Evolutionary conservation across 2,113 vertebrate species (phyloP), one percentile per base, ranked within the genome.

Genomic region (Fulica atra): DNA sequence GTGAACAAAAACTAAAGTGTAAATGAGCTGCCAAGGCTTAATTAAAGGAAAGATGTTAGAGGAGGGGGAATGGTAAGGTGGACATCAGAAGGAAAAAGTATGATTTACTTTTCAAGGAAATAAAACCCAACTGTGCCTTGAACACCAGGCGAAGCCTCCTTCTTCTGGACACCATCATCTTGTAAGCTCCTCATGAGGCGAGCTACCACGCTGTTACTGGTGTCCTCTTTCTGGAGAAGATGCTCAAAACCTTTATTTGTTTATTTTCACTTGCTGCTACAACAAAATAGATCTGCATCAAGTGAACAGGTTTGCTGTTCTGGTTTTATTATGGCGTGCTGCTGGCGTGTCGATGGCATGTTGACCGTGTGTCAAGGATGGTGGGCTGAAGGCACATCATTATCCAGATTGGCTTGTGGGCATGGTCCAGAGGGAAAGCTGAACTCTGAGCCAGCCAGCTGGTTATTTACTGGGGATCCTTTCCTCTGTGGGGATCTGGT

Each of bases 361-460:
- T 46, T 18, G 46, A 46, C 21, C 18, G 46, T 10, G 46, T 50
- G 48, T 11, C 20, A 11, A 44, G 11, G 42, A 15, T 44, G 50
- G 23, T 8, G 5, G 11, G n/a, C 54, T 29, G 33, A 24, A 12
- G 11, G 28, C 1, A 8, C 10, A 1, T 2, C 4, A 1, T 11
- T 10, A 29, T 23, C 33, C 31, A 17, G 28, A 3, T 28, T 7
- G 35, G 1, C 69, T 8, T 3, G 7, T 8, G 46, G 51, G 6
- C 48, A 3, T 1, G 12, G 28, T 6, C 38, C 53, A 1, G 3
- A 26, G 56, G 1, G 4, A 65, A 40, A 46, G 70, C 31, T 19
- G 35, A 11, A 9, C 8, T 11, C 42, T 5, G 1, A 50, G 50
- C 11, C 50, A 50, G 50, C 23, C 48, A 10, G 19, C 25, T 50